phyloP scores from a whole-genome alignment of 2,888 invertebrate genomes.

The Drosophila trichaetosa region DNA sequence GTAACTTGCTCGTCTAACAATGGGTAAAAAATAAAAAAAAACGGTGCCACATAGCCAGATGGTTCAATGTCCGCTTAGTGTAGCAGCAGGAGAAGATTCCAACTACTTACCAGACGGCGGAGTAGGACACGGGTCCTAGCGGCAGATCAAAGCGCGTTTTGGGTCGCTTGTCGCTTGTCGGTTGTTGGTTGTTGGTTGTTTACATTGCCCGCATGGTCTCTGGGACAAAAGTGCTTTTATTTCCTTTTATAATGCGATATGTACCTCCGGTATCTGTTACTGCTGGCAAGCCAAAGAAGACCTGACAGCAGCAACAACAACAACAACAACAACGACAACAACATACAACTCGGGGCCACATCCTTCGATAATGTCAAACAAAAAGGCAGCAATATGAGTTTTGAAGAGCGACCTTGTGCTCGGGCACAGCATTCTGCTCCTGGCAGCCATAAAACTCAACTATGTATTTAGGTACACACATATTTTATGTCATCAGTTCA shows the following conservation, averaged over 20 bases:
- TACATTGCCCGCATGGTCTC: constrained; percentile 47
- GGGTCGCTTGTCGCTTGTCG: constrained; percentile 28
- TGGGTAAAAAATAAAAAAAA: constrained; percentile 9
- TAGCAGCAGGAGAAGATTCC: constrained; percentile 19
- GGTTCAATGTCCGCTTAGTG: constrained; percentile 68
- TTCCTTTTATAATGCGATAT: constrained; percentile 56
- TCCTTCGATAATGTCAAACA: constrained; percentile 72
- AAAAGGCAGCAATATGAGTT: constrained; percentile 73
- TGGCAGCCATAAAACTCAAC: constrained; percentile 45
- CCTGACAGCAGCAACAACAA: constrained; percentile 35
- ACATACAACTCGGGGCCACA: constrained; percentile 19
- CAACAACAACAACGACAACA: constrained; percentile 19
- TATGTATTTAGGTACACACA: constrained; percentile 31
- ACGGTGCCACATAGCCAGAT: constrained; percentile 29
- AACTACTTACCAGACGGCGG: neutral
- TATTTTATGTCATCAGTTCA: constrained; percentile 39
- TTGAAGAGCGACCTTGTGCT: constrained; percentile 71
- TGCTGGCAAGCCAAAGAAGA: constrained; percentile 38
- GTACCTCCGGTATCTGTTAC: constrained; percentile 45
- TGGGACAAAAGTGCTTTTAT: constrained; percentile 60
- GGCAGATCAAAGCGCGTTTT: constrained; percentile 61
- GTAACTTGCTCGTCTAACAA: constrained; percentile 57
- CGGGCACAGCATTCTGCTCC: constrained; percentile 29
- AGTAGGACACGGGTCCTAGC: constrained; percentile 14
- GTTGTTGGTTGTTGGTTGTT: constrained; percentile 35